Evolutionary conservation across 2,888 invertebrate species (phyloP).

Genomic region (Smittia aterrima): DNA sequence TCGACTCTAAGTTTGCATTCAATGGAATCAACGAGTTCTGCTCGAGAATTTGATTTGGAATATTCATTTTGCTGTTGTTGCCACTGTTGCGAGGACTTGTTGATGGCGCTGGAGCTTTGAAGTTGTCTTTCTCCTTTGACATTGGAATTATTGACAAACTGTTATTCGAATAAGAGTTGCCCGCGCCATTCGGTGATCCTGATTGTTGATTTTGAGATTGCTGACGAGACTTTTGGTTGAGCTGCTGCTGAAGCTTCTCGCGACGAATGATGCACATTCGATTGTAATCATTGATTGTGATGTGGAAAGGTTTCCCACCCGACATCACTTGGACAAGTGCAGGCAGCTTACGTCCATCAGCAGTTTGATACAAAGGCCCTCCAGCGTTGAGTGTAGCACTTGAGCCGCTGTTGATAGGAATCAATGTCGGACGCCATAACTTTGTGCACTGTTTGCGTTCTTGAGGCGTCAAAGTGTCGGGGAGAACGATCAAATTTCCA

Average conservation of each 20-base stretch:
- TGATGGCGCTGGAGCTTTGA: slow-evolving; percentile 28
- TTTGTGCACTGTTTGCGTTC: slow-evolving; percentile 57
- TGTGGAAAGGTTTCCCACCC: slow-evolving; percentile 75
- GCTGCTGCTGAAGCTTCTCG: slow-evolving; percentile 64
- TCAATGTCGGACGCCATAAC: slow-evolving; percentile 70
- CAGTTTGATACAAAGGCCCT: slow-evolving; percentile 57
- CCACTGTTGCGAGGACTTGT: background rate
- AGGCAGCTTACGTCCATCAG: slow-evolving; percentile 60
- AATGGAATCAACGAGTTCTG: slow-evolving; percentile 45
- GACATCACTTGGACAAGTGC: slow-evolving; percentile 72
- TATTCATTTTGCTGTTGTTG: slow-evolving; percentile 39
- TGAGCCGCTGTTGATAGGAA: slow-evolving; percentile 61
- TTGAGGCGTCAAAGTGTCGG: slow-evolving; percentile 52
- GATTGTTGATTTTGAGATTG: background rate
- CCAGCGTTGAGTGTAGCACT: slow-evolving; percentile 48
- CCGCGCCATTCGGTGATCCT: slow-evolving; percentile 43
- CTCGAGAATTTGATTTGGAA: slow-evolving; percentile 45
- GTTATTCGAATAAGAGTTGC: slow-evolving; percentile 52
- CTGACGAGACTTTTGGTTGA: slow-evolving; percentile 47
- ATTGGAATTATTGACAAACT: slow-evolving; percentile 32
- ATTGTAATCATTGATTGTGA: slow-evolving; percentile 75
- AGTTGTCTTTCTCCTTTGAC: slow-evolving; percentile 27
- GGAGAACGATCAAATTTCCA: slow-evolving; percentile 49
- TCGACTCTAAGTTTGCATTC: slow-evolving; percentile 32
- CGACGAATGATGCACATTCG: slow-evolving; percentile 72